Evolutionary conservation across 2,888 invertebrate species (phyloP), one percentile per base, ranked within the genome.

Genomic region (Dicroscelio sp.): DNA sequence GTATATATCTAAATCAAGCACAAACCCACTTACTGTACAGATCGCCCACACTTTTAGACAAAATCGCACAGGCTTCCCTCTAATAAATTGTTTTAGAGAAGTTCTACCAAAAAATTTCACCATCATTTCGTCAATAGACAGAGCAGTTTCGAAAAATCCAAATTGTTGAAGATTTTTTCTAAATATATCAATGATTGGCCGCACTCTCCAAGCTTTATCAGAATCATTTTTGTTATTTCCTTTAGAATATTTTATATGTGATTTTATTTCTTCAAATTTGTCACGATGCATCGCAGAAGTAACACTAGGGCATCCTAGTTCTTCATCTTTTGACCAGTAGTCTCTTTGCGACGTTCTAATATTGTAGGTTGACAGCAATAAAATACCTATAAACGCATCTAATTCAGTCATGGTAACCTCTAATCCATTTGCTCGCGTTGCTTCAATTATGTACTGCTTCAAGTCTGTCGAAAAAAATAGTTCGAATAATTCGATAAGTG

Each of bases 61-160:
- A n/a, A n/a, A n/a, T n/a, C n/a, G n/a, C n/a, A n/a, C n/a, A n/a
- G n/a, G n/a, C n/a, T n/a, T n/a, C n/a, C n/a, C n/a, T n/a, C n/a
- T n/a, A n/a, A n/a, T n/a, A n/a, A n/a, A n/a, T n/a, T n/a, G n/a
- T n/a, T n/a, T n/a, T n/a, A n/a, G n/a, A n/a, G n/a, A n/a, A n/a
- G n/a, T n/a, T n/a, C n/a, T n/a, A n/a, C n/a, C n/a, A n/a, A n/a
- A n/a, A n/a, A n/a, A n/a, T n/a, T n/a, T n/a, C n/a, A n/a, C n/a
- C n/a, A n/a, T n/a, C n/a, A n/a, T n/a, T 88, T 91, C 90, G 25
- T 92, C 90, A 14, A 91, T 78, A 17, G 89, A 92, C 12, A 93
- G 76, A 85, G 86, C 90, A 43, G 86, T 90, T 85, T 69, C 58
- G 55, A 83, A 92, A 83, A 83, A 79, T 60, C 78, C 78, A 83